Percentiles rank a stretch among this genome's conserved stretches.
Evolutionary conservation across 2,113 vertebrate genomes (phyloP).

Genomic region (Ameiurus melas): DNA sequence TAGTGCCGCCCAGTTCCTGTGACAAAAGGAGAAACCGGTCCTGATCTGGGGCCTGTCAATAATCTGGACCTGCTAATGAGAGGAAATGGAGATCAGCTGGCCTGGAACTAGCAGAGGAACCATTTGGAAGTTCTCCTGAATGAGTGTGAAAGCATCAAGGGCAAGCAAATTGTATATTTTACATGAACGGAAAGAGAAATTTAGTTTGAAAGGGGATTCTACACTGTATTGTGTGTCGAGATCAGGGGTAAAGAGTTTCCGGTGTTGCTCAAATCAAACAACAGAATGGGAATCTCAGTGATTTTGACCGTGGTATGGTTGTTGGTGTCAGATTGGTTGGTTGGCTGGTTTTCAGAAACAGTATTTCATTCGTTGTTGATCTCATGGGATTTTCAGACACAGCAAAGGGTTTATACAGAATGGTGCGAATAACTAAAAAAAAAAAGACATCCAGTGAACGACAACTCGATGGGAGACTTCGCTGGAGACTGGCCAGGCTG

Average conservation of each 20-base stretch:
- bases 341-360: too few species aligned
- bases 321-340: not conserved
- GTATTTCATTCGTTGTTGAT: too few species aligned
- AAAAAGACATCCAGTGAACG: too few species aligned
- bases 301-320: not conserved
- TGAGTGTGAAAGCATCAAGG: not conserved
- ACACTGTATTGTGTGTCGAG: not conserved
- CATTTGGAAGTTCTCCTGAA: not conserved
- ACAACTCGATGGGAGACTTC: not conserved
- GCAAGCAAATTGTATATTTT: not conserved
- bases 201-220: not conserved
- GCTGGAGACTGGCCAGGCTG: not conserved
- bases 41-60: not conserved
- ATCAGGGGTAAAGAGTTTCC: not conserved
- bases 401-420: too few species aligned
- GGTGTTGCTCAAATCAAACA: not conserved
- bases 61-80: conserved; percentile 28
- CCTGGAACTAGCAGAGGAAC: not conserved
- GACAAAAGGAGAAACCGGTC: conserved; percentile 9
- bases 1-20: conserved; percentile 35
- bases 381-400: not conserved
- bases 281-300: not conserved
- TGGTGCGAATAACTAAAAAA: too few species aligned
- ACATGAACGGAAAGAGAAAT: not conserved
- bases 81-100: conserved; percentile 11